Percentiles rank a stretch among this genome's conserved stretches.
Evolutionary conservation across 35 echinoderm and acorn worm species (phyloP).

Genomic region (Lytechinus variegatus): DNA sequence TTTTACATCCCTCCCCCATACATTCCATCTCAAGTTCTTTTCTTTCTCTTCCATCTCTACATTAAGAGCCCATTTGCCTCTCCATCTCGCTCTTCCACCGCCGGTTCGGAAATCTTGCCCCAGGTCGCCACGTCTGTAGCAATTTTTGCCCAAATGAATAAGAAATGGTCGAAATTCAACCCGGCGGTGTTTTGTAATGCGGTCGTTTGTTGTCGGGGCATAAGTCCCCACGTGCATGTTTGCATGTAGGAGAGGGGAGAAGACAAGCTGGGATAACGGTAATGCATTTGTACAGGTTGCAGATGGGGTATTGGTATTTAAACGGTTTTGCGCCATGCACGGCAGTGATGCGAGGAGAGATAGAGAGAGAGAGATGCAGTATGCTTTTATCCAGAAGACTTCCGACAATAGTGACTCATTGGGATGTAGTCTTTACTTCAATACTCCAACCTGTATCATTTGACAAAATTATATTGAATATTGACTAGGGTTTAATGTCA

Average conservation of each 20-base stretch:
- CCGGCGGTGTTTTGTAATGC: slow-evolving; percentile 1
- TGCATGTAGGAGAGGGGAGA: neutral
- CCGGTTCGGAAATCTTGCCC: neutral
- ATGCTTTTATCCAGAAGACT: neutral
- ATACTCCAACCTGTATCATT: neutral
- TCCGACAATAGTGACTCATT: slow-evolving; percentile 17
- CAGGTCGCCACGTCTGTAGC: slow-evolving; percentile 6
- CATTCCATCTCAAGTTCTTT: neutral
- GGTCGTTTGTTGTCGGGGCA: neutral
- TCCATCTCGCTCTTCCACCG: neutral
- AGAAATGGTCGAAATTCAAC: neutral
- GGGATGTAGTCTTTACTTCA: neutral
- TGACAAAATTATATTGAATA: neutral
- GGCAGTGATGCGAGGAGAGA: neutral
- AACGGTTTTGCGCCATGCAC: slow-evolving; percentile 26
- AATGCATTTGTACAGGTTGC: slow-evolving; percentile 39
- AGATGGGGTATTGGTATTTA: slow-evolving; percentile 20
- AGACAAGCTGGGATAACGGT: neutral
- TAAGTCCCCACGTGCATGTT: neutral
- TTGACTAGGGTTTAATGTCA: neutral
- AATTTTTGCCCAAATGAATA: neutral
- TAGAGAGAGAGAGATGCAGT: neutral
- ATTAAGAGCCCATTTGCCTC: neutral
- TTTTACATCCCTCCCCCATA: neutral
- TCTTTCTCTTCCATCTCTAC: neutral